Evolutionary conservation across 2,113 vertebrate genomes (phyloP).

Genomic region (human (Homo sapiens)): DNA sequence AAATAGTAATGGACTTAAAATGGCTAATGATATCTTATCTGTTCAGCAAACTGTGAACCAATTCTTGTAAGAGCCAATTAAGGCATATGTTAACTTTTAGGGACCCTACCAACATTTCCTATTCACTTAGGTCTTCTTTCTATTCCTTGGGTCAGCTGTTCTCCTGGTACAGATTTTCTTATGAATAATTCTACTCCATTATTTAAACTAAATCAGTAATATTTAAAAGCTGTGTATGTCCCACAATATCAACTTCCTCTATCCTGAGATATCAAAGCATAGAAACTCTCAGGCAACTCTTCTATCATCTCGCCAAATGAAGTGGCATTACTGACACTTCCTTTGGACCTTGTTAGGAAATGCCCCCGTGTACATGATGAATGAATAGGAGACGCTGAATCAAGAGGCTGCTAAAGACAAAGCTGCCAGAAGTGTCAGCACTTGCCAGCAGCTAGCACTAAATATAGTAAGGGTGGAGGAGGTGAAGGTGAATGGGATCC

Average conservation of each 20-base stretch:
- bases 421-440: neutral
- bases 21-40: neutral
- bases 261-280: neutral
- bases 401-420: neutral
- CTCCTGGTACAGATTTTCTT: neutral
- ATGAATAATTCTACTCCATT: constrained; percentile 7
- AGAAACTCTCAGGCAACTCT: neutral
- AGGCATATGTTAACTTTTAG: neutral
- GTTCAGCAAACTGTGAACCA: neutral
- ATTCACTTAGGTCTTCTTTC: neutral
- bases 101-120: neutral
- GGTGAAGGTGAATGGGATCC: neutral
- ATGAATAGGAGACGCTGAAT: neutral
- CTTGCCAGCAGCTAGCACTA: neutral
- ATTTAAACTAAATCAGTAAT: neutral
- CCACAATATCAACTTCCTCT: neutral
- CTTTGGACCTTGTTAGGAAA: neutral
- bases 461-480: too few species aligned
- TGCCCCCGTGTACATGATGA: neutral
- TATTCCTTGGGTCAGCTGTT: neutral
- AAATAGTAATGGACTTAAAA: neutral
- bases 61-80: neutral
- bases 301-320: neutral
- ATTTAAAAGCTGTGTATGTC: neutral
- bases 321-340: neutral